These are phyloP conservation scores for Argya squamiceps DNA, from an alignment of 2,797 vertebrate species.

Conservation along the genomic window DNA sequence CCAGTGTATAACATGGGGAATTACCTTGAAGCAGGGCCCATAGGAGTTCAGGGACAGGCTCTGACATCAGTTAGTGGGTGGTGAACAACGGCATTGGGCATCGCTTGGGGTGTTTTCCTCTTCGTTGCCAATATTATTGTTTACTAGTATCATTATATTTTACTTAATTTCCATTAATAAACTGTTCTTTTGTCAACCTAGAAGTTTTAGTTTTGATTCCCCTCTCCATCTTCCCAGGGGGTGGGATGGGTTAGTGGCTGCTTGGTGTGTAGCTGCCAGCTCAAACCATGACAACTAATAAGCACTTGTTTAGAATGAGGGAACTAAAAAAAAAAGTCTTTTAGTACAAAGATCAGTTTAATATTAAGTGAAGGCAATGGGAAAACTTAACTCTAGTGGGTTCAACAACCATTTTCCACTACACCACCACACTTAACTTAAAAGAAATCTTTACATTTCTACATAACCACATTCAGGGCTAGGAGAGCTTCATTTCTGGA, in stretches of 20 bases:
- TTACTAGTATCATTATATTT: not conserved
- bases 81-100: not conserved
- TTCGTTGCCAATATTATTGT: not conserved
- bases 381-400: not conserved
- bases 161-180: not conserved
- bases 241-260: not conserved
- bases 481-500: not conserved
- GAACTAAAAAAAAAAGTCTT: not conserved
- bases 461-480: not conserved
- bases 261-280: fast-evolving
- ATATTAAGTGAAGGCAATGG: not conserved
- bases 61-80: not conserved
- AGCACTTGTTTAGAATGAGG: not conserved
- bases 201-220: not conserved
- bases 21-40: not conserved
- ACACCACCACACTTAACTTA: not conserved
- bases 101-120: not conserved
- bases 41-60: not conserved
- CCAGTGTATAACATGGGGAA: not conserved
- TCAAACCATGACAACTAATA: not conserved
- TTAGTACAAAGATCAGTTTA: not conserved
- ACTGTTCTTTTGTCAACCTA: not conserved
- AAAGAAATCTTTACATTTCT: not conserved
- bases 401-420: not conserved
- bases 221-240: fast-evolving